Evolutionary conservation across 2,797 vertebrate genomes (phyloP).

Genomic region (Myotis pilosus): DNA sequence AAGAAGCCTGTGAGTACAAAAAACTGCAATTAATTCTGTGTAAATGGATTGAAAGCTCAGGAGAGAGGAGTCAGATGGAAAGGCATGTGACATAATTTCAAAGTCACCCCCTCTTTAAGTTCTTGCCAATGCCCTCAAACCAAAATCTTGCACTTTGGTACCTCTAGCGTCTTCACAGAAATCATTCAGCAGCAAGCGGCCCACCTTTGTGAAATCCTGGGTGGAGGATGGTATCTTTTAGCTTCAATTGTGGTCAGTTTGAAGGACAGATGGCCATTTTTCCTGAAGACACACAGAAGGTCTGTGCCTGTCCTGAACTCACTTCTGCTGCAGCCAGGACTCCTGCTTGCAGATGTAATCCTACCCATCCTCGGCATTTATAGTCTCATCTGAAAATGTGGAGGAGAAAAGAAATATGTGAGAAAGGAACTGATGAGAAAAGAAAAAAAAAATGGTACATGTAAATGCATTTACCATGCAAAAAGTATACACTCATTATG

Average conservation of each 20-base stretch:
- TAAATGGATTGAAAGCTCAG: background rate
- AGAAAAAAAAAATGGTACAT: background rate
- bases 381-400: background rate
- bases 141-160: background rate
- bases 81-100: fast-evolving
- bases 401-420: background rate
- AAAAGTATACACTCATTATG: background rate
- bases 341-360: fast-evolving
- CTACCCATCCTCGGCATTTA: background rate
- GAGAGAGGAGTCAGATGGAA: background rate
- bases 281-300: background rate
- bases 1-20: too few relatives aligned
- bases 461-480: background rate
- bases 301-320: background rate
- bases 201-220: background rate
- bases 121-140: background rate
- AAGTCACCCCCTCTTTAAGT: background rate
- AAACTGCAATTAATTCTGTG: background rate
- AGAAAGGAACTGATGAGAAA: background rate
- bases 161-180: background rate
- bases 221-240: background rate
- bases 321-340: background rate
- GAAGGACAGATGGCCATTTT: background rate
- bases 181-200: background rate
- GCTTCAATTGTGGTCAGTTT: too few relatives aligned